Evolutionary conservation across 1,140 invertebrate genomes (phyloP).

Genomic region (Hirudo medicinalis): DNA sequence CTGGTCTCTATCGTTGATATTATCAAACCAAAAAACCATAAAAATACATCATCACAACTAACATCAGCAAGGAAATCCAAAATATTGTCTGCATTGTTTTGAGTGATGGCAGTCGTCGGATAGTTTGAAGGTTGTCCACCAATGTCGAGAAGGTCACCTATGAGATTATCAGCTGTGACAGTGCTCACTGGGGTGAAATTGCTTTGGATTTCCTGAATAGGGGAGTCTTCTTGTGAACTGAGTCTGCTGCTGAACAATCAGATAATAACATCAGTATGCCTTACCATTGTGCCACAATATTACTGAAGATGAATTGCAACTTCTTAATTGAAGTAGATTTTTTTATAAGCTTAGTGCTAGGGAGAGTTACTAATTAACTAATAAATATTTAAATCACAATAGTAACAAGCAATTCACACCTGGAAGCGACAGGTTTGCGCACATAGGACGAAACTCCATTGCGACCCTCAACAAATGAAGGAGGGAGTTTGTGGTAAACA

Average conservation of each 20-base stretch:
- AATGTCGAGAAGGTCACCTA: conserved; percentile 16
- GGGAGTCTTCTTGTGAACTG: conserved; percentile 1
- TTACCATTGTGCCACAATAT: no score
- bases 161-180: not conserved
- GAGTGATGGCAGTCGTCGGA: not conserved
- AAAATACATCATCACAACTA: not conserved
- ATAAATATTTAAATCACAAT: not conserved
- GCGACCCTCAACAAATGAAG: conserved; percentile 85
- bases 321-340: no score
- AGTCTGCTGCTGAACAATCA: not conserved
- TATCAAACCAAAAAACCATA: not conserved
- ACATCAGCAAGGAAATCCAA: conserved; percentile 4
- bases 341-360: not conserved
- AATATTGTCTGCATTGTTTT: not conserved
- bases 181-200: not conserved
- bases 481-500: conserved; percentile 97
- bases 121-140: not conserved
- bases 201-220: not conserved
- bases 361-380: not conserved
- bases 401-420: not conserved
- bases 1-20: no score
- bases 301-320: no score
- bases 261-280: no score
- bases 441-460: conserved; percentile 24
- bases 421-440: not conserved